phyloP scores from a whole-genome alignment of 2,888 invertebrate species.

The Ceramica pisi region DNA sequence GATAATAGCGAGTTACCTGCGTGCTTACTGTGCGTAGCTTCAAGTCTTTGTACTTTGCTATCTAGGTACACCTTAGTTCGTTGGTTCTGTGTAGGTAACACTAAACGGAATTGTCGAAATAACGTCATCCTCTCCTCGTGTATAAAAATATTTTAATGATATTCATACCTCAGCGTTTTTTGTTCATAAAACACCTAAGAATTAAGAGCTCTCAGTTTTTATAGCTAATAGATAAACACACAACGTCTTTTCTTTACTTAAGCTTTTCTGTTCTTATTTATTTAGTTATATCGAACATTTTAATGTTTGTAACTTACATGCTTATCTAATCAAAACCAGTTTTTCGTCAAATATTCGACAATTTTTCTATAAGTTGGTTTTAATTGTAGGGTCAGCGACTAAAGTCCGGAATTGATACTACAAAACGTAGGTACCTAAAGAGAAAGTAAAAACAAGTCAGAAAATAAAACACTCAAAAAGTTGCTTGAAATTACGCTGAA shows the following conservation, averaged over 20 bases:
- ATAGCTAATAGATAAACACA: conserved; percentile 11
- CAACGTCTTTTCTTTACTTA: conserved; percentile 24
- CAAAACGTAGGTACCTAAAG: not conserved
- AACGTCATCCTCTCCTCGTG: conserved; percentile 33
- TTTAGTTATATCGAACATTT: conserved; percentile 23
- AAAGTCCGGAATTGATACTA: not conserved
- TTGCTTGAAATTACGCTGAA: not conserved
- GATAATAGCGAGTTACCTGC: conserved; percentile 51
- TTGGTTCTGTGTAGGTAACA: conserved; percentile 30
- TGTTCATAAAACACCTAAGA: not conserved
- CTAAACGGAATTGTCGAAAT: conserved; percentile 36
- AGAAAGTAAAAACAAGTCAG: not conserved
- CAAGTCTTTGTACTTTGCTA: conserved; percentile 49
- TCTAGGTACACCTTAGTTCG: conserved; percentile 31
- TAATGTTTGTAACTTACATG: conserved; percentile 36
- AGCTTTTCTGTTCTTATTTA: conserved; percentile 41
- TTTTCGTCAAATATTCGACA: not conserved
- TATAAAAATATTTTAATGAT: conserved; percentile 26
- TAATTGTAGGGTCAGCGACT: not conserved
- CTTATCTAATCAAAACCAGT: conserved; percentile 38
- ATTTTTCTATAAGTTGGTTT: not conserved
- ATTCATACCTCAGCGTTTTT: conserved; percentile 36
- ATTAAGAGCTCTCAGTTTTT: conserved; percentile 4
- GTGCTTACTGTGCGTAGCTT: conserved; percentile 39
- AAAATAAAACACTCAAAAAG: not conserved